Evolutionary conservation across 1,140 invertebrate species (phyloP).

Genomic region (Pemphigus obesinymphae): DNA sequence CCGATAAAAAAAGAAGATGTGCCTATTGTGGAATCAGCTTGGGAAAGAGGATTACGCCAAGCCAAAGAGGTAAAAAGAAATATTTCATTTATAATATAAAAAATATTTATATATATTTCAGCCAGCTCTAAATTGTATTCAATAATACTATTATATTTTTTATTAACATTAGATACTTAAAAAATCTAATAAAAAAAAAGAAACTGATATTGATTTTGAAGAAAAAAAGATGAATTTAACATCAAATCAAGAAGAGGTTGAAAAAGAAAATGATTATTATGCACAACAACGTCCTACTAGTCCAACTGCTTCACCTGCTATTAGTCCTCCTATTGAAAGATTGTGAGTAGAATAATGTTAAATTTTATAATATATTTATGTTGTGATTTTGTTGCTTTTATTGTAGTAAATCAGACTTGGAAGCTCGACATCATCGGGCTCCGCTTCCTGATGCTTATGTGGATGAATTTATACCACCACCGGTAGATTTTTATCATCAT

Average conservation of each 20-base stretch:
- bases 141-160: not conserved
- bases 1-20: constrained; percentile 49
- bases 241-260: constrained; percentile 75
- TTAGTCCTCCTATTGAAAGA: constrained; percentile 38
- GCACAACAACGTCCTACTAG: constrained; percentile 57
- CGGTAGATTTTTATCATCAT: constrained; percentile 12
- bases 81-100: not conserved
- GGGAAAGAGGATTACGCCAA: constrained; percentile 82
- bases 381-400: not conserved
- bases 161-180: constrained; percentile 65
- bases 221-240: constrained; percentile 92
- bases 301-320: constrained; percentile 48
- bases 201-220: constrained; percentile 93
- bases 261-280: constrained; percentile 82
- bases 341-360: constrained; percentile 17
- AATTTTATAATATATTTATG: not conserved
- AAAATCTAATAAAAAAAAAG: constrained; percentile 86
- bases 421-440: constrained; percentile 43
- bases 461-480: constrained; percentile 36
- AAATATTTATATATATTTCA: not conserved
- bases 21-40: constrained; percentile 73
- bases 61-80: constrained; percentile 75
- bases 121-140: not conserved
- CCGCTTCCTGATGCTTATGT: constrained; percentile 19
- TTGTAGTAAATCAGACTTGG: constrained; percentile 42